These are phyloP conservation scores for Nowickia ferox DNA, from an alignment of 2,888 invertebrate genomes.

Conservation along the genomic window DNA sequence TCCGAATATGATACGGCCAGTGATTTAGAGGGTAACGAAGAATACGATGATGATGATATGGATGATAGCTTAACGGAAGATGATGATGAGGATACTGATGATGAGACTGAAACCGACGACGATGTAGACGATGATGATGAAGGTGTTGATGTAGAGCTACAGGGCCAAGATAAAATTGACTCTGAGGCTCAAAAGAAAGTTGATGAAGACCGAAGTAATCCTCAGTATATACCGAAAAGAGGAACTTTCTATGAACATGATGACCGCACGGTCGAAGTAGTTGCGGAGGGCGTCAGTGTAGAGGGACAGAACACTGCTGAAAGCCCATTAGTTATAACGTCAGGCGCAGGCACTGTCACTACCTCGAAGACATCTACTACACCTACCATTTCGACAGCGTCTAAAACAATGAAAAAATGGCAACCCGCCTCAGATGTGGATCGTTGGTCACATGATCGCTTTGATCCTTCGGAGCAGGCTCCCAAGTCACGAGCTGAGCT, in stretches of 20 bases:
- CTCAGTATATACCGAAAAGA: constrained; percentile 97
- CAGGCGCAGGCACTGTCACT: constrained; percentile 77
- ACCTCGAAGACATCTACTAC: constrained; percentile 78
- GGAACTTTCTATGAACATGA: constrained; percentile 99
- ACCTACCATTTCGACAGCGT: constrained; percentile 80
- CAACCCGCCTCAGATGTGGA: constrained; percentile 84
- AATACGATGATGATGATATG: constrained; percentile 78
- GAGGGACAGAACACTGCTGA: constrained; percentile 63
- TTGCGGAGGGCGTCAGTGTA: constrained; percentile 60
- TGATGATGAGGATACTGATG: constrained; percentile 74
- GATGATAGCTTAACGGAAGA: constrained; percentile 68
- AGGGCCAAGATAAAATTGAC: constrained; percentile 84
- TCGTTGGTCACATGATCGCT: constrained; percentile 93
- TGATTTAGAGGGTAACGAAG: constrained; percentile 82
- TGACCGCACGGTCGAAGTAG: constrained; percentile 88
- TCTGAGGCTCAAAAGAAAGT: constrained; percentile 88
- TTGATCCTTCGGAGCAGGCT: constrained; percentile 85
- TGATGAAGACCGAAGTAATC: constrained; percentile 97
- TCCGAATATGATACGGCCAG: constrained; percentile 84
- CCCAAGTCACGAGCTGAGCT: constrained; percentile 78
- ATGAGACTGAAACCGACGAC: constrained; percentile 77
- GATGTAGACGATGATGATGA: constrained; percentile 77
- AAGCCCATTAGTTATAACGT: constrained; percentile 79
- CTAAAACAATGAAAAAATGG: constrained; percentile 83
- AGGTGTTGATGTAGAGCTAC: constrained; percentile 87